Evolutionary conservation across 2,797 vertebrate genomes (phyloP), one percentile per base, ranked within the genome.

Genomic region (Phyllotis vaccarum): DNA sequence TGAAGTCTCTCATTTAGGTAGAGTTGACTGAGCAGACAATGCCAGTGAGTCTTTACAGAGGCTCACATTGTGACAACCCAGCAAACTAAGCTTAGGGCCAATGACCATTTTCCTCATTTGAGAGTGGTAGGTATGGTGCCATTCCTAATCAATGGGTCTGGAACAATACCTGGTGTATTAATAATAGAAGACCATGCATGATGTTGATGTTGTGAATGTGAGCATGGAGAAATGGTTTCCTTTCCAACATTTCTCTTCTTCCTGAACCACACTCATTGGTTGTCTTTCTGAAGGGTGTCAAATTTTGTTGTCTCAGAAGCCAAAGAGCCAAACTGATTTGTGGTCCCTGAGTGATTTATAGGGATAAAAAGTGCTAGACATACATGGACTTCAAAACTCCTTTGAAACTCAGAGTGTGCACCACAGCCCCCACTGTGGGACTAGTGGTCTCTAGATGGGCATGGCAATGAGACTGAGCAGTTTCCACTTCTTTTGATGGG

Each of bases 261-360:
- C 49, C 46, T 49, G 31, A 3, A 17, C 82, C 68, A 70, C n/a
- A 27, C 13, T 46, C 49, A 27, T 1, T 37, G 62, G 43, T n/a
- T 56, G 5, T 72, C 40, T 81, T 64, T 78, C 43, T 74, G 60
- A 86, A 78, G 19, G 29, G 29, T 37, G 43, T 21, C 62, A 9
- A 43, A 40, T 72, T 92, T 93, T 72, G 52, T 85, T 49, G 66
- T 94, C 43, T 74, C 75, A 27, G 34, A 83, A 89, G 52, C 34
- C 70, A 34, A 89, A 89, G 34, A 21, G 49, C 46, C 75, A 49
- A 82, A 46, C 31, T 56, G 21, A 34, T 27, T 85, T 19, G 29
- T 64, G 79, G 37, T 75, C 19, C 80, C 52, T 13, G 58, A 80
- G 40, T 29, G 46, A 22, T 21, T 60, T 56, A 24, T 16, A 43